phyloP scores from a whole-genome alignment of 2,888 invertebrate genomes.

The Nebria salina region DNA sequence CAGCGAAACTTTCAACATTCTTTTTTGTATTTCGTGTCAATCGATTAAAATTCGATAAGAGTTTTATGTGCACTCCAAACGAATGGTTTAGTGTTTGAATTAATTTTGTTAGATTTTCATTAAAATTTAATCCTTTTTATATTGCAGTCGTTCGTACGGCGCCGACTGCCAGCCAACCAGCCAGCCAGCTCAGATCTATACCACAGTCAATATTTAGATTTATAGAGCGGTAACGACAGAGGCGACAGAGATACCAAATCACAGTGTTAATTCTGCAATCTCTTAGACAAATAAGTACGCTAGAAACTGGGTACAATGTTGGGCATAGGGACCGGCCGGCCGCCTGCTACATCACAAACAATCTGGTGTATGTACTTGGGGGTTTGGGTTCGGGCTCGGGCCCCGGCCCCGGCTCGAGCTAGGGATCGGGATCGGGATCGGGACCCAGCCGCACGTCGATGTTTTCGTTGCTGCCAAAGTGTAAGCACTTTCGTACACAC shows the following conservation, averaged over 20 bases:
- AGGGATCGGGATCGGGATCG: not conserved
- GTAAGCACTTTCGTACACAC: conserved; percentile 45
- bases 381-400: not conserved
- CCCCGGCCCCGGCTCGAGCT: not conserved
- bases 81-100: conserved; percentile 47
- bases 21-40: conserved; percentile 26
- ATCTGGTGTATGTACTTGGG: conserved; percentile 3
- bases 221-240: conserved; percentile 30
- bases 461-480: conserved; percentile 29
- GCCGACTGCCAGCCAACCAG: not conserved
- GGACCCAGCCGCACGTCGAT: not conserved
- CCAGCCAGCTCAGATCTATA: conserved; percentile 19
- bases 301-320: conserved; percentile 15
- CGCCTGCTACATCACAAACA: not conserved
- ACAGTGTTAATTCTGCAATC: conserved; percentile 44
- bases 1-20: conserved; percentile 26
- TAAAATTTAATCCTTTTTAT: conserved; percentile 56
- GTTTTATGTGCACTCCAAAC: conserved; percentile 42
- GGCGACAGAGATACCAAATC: conserved; percentile 36
- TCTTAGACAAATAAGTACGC: conserved; percentile 42
- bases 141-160: conserved; percentile 48
- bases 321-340: conserved; percentile 1
- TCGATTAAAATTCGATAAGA: conserved; percentile 45
- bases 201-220: conserved; percentile 47
- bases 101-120: conserved; percentile 57